These are phyloP conservation scores for Spatula versicolor DNA, from an alignment of 2,797 vertebrate species.

Conservation along the genomic window DNA sequence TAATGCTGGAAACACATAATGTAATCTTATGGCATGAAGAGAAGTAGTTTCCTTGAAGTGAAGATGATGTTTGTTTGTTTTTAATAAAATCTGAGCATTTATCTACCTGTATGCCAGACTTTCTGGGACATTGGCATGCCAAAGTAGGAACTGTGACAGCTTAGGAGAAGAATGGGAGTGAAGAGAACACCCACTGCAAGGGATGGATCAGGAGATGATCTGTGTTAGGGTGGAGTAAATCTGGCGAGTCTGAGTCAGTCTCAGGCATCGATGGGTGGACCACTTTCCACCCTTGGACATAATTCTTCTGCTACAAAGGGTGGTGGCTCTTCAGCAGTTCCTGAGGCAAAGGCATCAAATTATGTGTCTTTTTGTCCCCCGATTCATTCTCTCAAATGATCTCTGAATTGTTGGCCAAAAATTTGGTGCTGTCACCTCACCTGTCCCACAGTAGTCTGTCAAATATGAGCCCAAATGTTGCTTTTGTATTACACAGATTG, in stretches of 20 bases:
- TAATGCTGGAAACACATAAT: fast-evolving
- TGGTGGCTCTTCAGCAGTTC: neutral
- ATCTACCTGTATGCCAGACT: neutral
- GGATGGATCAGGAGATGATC: neutral
- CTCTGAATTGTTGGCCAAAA: neutral
- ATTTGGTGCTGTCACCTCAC: fast-evolving
- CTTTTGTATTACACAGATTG: fast-evolving
- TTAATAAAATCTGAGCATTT: neutral
- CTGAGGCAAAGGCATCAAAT: neutral
- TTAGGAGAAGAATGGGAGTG: neutral
- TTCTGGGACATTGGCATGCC: neutral
- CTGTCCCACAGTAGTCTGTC: neutral
- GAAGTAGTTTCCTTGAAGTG: fast-evolving
- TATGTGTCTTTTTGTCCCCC: too few relatives aligned
- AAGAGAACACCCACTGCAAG: neutral
- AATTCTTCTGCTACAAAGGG: neutral
- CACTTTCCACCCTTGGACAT: neutral
- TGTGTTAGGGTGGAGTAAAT: neutral
- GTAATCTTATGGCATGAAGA: fast-evolving
- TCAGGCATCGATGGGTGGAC: neutral
- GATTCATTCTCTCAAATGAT: neutral
- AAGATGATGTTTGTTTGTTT: neutral
- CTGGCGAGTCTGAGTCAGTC: neutral
- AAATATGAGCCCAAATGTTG: neutral
- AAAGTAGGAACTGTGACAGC: neutral